These are phyloP conservation scores for Lota lota DNA, from an alignment of 2,113 vertebrate genomes.

Conservation along the genomic window DNA sequence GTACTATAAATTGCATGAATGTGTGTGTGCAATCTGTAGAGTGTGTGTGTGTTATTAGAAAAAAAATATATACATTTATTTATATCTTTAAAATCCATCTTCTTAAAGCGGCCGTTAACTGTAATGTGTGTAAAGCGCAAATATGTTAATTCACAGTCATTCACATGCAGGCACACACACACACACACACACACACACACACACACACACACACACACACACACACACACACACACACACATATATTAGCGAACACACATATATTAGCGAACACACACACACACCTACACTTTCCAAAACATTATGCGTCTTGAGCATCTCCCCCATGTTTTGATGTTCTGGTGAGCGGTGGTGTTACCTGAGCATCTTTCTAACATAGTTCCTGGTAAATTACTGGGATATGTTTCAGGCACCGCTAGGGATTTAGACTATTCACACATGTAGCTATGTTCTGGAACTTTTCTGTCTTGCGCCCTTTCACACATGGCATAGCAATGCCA, in stretches of 20 bases:
- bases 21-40: background rate
- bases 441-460: too few species aligned
- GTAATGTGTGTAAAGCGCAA: background rate
- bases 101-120: background rate
- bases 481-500: too few species aligned
- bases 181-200: conserved; percentile 7
- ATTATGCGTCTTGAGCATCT: too few species aligned
- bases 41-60: background rate
- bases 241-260: conserved; percentile 10
- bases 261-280: too few species aligned
- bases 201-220: background rate
- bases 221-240: conserved; percentile 20
- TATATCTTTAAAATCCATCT: background rate
- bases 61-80: background rate
- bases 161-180: background rate
- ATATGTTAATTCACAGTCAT: background rate
- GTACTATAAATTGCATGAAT: conserved; percentile 7
- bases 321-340: too few species aligned
- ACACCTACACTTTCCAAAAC: too few species aligned
- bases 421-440: too few species aligned
- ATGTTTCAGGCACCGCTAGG: too few species aligned
- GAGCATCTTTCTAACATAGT: too few species aligned
- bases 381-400: too few species aligned
- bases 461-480: too few species aligned
- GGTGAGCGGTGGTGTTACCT: too few species aligned